phyloP scores from a whole-genome alignment of 2,797 vertebrate species.

The Malurus leucopterus region DNA sequence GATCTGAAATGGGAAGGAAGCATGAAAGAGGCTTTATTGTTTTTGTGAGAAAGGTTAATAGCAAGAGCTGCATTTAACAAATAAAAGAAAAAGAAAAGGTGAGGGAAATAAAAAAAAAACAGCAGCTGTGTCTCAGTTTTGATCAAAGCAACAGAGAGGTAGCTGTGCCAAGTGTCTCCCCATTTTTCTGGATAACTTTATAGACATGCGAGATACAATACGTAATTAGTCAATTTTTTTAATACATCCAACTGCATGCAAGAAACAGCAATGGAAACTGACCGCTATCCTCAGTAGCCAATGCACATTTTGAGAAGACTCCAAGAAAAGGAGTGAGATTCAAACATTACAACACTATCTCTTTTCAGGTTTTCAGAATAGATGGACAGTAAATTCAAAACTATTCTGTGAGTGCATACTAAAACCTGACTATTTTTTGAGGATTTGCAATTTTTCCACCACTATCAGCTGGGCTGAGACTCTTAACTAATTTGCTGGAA shows the following conservation, averaged over 20 bases:
- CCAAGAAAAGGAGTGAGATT: background rate
- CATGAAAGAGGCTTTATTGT: background rate
- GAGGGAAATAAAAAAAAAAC: background rate
- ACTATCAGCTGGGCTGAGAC: background rate
- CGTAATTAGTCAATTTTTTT: background rate
- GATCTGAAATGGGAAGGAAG: background rate
- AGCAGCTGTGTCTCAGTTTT: background rate
- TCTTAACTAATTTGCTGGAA: background rate
- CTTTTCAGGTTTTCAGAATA: background rate
- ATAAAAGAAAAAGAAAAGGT: background rate
- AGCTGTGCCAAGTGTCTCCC: background rate
- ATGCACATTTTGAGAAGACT: background rate
- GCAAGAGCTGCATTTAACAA: background rate
- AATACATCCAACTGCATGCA: background rate
- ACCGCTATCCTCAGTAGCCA: background rate
- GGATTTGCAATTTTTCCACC: background rate
- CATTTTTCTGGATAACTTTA: background rate
- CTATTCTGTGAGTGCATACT: background rate
- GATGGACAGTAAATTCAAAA: background rate
- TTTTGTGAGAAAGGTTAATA: constrained; percentile 11
- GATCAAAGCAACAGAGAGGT: background rate
- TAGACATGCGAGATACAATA: background rate
- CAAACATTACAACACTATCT: background rate
- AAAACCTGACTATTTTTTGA: background rate
- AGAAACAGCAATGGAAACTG: background rate